Evolutionary conservation across 2,797 vertebrate genomes (phyloP).

Genomic region (Rhinichthys osculus): DNA sequence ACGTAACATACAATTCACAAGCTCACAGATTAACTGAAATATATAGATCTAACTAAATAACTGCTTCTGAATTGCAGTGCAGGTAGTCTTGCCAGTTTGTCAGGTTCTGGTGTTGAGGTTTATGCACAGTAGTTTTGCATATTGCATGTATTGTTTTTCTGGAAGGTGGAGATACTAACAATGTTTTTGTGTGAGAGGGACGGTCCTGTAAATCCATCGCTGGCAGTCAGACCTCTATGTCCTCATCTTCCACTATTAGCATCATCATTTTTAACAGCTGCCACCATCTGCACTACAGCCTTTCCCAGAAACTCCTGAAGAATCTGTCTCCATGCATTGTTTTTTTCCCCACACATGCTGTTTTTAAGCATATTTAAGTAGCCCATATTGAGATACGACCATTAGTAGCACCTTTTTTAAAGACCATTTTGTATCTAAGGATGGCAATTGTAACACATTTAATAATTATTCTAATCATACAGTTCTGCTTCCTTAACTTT

Average conservation of each 20-base stretch:
- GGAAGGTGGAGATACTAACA: not conserved
- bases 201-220: conserved; percentile 60
- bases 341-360: not conserved
- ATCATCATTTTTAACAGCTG: conserved; percentile 41
- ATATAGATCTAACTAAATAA: not conserved
- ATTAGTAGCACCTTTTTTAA: not conserved
- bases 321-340: not conserved
- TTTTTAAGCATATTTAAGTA: not conserved
- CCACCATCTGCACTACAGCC: conserved; percentile 27
- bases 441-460: not conserved
- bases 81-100: not conserved
- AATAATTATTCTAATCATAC: not conserved
- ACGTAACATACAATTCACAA: not conserved
- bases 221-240: conserved; percentile 44
- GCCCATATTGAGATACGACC: not conserved
- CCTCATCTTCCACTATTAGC: conserved; percentile 41
- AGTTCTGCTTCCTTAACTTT: not conserved
- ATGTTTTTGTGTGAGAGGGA: conserved; percentile 42
- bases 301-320: conserved; percentile 22
- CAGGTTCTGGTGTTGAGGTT: not conserved
- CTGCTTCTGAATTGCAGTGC: not conserved
- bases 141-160: not conserved
- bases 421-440: not conserved
- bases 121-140: conserved; percentile 15
- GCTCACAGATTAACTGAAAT: not conserved